These are phyloP conservation scores for Engystomops pustulosus DNA, from an alignment of 2,113 vertebrate genomes.

Conservation along the genomic window DNA sequence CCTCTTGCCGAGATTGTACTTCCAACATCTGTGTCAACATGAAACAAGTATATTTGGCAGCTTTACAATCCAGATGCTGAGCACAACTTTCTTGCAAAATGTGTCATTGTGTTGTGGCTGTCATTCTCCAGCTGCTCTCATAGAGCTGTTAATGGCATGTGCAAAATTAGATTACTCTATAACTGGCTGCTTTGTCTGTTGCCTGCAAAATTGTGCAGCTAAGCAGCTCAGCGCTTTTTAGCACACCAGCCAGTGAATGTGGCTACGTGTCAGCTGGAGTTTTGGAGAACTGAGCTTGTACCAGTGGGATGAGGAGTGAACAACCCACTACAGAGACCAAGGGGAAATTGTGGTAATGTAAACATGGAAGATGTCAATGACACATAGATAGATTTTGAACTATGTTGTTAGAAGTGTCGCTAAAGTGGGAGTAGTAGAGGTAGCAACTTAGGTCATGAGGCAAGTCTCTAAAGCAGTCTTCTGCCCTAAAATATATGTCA, in stretches of 20 bases:
- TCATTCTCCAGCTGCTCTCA: conserved; percentile 53
- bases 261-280: conserved; percentile 4
- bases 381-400: too few species aligned
- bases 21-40: conserved; percentile 54
- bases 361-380: too few species aligned
- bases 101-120: conserved; percentile 45
- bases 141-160: conserved; percentile 48
- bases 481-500: too few species aligned
- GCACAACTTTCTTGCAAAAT: conserved; percentile 52
- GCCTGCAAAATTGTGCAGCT: conserved; percentile 25
- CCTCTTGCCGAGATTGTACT: conserved; percentile 12
- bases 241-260: background rate
- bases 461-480: too few species aligned
- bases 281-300: background rate
- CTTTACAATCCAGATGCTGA: conserved; percentile 57
- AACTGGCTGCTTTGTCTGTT: conserved; percentile 49
- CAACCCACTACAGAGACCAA: background rate
- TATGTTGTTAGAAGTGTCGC: too few species aligned
- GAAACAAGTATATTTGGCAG: conserved; percentile 51
- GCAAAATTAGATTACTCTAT: conserved; percentile 53
- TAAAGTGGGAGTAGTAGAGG: too few species aligned
- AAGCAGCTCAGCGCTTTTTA: conserved; percentile 32
- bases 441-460: too few species aligned
- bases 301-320: background rate
- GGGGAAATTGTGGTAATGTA: too few species aligned